Evolutionary conservation across 2,113 vertebrate genomes (phyloP).

Genomic region (Lichenostomus cassidix): DNA sequence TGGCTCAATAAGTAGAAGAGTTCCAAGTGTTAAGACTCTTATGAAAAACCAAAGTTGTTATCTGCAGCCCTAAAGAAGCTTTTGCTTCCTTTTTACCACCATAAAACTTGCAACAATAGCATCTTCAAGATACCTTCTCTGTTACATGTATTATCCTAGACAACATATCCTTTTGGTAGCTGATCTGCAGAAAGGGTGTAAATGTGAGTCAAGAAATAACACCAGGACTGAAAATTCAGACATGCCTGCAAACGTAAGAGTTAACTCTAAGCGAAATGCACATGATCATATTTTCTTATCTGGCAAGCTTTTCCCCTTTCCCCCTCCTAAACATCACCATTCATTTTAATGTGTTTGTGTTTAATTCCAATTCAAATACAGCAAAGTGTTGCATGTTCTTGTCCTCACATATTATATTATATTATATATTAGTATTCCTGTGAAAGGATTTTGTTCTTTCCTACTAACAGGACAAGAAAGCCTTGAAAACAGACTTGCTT

Average conservation of each 20-base stretch:
- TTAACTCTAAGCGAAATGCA: background rate
- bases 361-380: background rate
- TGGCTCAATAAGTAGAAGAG: conserved; percentile 6
- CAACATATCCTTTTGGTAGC: background rate
- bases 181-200: background rate
- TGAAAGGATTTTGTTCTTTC: background rate
- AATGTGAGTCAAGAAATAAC: background rate
- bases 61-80: background rate
- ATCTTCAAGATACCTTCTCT: background rate
- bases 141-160: background rate
- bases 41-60: background rate
- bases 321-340: background rate
- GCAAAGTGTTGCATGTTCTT: background rate
- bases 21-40: background rate
- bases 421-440: background rate
- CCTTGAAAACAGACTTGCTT: background rate
- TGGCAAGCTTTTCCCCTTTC: background rate
- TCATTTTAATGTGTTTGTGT: background rate
- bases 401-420: background rate
- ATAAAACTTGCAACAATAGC: background rate
- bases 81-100: background rate
- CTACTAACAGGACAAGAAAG: background rate
- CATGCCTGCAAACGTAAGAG: background rate
- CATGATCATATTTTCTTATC: background rate
- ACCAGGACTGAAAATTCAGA: background rate